Percentiles rank a stretch among this genome's conserved stretches.
Conservation (phyloP, 2,113 vertebrate genomes). For the Stomatorhinus ivindoensis region DNA sequence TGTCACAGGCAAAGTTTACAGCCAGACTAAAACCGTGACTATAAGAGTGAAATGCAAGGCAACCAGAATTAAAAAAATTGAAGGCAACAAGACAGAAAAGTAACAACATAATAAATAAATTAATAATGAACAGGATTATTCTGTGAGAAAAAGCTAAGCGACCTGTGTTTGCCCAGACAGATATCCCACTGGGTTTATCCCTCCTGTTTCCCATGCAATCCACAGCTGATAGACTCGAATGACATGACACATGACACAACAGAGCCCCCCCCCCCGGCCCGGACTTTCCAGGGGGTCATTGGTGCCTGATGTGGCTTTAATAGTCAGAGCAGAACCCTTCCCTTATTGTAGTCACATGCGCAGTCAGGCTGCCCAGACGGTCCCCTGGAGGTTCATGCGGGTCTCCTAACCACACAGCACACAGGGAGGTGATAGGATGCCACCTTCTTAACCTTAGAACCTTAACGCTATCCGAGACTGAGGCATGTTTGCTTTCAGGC, state of each 20-base stretch:
- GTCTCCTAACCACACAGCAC: background rate
- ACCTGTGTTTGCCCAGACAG: background rate
- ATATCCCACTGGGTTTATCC: background rate
- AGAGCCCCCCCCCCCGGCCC: background rate
- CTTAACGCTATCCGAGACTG: background rate
- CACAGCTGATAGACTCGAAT: background rate
- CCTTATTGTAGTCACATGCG: background rate
- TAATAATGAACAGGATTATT: background rate
- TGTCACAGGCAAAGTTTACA: background rate
- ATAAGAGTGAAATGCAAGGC: background rate
- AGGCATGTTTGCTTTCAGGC: background rate
- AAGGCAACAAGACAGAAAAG: background rate
- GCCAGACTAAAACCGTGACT: background rate
- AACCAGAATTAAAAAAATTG: background rate
- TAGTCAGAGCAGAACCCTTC: background rate
- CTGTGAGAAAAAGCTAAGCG: background rate
- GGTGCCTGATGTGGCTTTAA: background rate
- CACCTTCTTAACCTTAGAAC: background rate
- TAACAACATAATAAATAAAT: background rate
- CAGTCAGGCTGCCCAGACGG: constrained; percentile 1
- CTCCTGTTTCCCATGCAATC: background rate
- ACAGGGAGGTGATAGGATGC: background rate
- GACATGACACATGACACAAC: background rate
- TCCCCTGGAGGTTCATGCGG: background rate
- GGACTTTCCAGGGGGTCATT: background rate